These are phyloP conservation scores for Trididemnum nubilum DNA, from an alignment of 23 tunicate genomes.

Conservation along the genomic window DNA sequence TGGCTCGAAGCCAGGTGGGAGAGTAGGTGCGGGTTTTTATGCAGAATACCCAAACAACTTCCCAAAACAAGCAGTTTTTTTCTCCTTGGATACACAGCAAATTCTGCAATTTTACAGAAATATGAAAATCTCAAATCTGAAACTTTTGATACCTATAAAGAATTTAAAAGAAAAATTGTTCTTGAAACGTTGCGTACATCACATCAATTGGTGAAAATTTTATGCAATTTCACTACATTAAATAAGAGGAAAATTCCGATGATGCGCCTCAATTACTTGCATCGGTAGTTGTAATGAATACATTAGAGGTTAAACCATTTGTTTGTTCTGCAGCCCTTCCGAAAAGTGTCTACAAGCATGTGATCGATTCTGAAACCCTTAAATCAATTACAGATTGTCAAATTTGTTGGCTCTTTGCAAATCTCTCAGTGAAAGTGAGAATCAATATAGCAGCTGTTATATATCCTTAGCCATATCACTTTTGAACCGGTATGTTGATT, in stretches of 20 bases:
- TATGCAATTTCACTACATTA: not conserved
- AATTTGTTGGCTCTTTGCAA: conserved; percentile 12
- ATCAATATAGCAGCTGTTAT: not conserved
- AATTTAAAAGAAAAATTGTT: not conserved
- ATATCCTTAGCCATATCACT: conserved; percentile 17
- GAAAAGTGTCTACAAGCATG: not conserved
- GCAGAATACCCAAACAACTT: too few species aligned
- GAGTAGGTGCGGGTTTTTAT: too few species aligned
- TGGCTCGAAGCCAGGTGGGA: too few species aligned
- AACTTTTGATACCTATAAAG: not conserved
- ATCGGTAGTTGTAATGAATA: not conserved
- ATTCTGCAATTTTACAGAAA: not conserved
- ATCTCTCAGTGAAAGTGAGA: not conserved
- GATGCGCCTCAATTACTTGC: conserved; percentile 9
- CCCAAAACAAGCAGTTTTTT: too few species aligned
- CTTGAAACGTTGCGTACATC: conserved; percentile 5
- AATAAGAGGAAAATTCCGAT: not conserved
- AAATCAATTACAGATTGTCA: conserved; percentile 5
- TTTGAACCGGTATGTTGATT: not conserved
- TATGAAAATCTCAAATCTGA: not conserved
- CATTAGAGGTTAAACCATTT: not conserved
- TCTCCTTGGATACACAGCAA: too few species aligned
- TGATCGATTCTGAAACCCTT: not conserved
- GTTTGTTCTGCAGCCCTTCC: not conserved
- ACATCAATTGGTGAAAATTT: not conserved